Conservation (phyloP, 2,888 invertebrate genomes). For the Amblyjoppa fuscipennis region DNA sequence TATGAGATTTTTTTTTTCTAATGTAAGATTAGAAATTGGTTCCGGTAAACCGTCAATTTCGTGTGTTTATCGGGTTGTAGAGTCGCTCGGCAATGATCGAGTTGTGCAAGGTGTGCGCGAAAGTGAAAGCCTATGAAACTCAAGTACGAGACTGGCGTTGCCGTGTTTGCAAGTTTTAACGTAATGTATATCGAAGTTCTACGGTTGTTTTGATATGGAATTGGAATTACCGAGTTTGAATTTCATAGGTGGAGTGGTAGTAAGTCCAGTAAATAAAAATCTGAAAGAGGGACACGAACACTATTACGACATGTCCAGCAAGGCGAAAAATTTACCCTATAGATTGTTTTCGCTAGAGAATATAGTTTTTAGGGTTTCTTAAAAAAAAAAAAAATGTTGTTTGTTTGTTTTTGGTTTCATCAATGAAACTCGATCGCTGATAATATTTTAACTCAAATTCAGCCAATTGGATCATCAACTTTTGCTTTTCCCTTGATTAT, state of each 20-base stretch:
- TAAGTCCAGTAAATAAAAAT: neutral
- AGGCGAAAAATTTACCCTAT: neutral
- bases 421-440: neutral
- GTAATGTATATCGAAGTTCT: conserved; percentile 36
- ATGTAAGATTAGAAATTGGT: neutral
- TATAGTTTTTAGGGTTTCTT: neutral
- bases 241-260: neutral
- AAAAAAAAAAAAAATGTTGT: neutral
- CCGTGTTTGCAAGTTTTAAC: conserved; percentile 56
- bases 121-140: conserved; percentile 69
- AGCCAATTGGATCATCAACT: neutral
- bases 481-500: neutral
- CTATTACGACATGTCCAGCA: neutral
- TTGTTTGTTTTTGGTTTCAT: neutral
- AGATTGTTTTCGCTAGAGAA: neutral
- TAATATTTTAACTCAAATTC: neutral
- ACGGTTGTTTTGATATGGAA: conserved; percentile 19
- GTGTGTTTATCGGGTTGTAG: conserved; percentile 51
- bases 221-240: neutral
- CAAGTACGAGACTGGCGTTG: conserved; percentile 55
- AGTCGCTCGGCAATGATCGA: conserved; percentile 57
- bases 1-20: neutral
- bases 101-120: conserved; percentile 71
- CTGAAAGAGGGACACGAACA: neutral
- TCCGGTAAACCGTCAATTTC: neutral